Base-by-base conservation (phyloP, 2,797 vertebrate species). In the Borostomias antarcticus region DNA sequence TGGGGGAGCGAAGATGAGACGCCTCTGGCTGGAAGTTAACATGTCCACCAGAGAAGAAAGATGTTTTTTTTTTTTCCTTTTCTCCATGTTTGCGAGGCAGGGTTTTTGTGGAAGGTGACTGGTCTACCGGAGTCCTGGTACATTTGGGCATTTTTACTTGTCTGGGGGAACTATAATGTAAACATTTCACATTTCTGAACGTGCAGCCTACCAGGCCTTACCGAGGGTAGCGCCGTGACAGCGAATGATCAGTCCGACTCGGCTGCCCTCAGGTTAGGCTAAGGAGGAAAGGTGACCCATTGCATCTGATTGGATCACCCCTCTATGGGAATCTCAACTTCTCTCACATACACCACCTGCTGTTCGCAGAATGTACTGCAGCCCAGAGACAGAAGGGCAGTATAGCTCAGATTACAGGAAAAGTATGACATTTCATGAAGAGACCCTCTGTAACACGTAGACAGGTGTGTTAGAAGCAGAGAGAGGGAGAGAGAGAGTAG, bases 381-480 rank as follows among this genome's bases (percentile, higher is more conserved):
- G 54, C 28, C 51, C 50, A 64, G 62, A 37, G 8, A 50, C 47
- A 19, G 23, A 21, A 19, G 19, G 47, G 9, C 47, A 50, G 47
- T 50, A 23, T 50, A 45, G 40, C n/a, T 45, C 40, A 45, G 43
- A 7, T 11, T 37, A 37, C 35, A 37, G 35, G 35, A 37, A 37
- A 37, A 37, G 7, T 8, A 8, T 37, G 1, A n/a, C n/a, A n/a
- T n/a, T n/a, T n/a, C n/a, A n/a, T n/a, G n/a, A n/a, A n/a, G n/a
- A n/a, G n/a, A n/a, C n/a, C n/a, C n/a, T n/a, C n/a, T n/a, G n/a
- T n/a, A n/a, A n/a, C n/a, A n/a, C n/a, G n/a, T n/a, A n/a, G n/a
- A n/a, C n/a, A n/a, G n/a, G n/a, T n/a, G n/a, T n/a, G n/a, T n/a
- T n/a, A n/a, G n/a, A n/a, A n/a, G n/a, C n/a, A n/a, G n/a, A n/a